Base-by-base conservation (phyloP, 2,113 vertebrate genomes). In the Paradisaea rubra region DNA sequence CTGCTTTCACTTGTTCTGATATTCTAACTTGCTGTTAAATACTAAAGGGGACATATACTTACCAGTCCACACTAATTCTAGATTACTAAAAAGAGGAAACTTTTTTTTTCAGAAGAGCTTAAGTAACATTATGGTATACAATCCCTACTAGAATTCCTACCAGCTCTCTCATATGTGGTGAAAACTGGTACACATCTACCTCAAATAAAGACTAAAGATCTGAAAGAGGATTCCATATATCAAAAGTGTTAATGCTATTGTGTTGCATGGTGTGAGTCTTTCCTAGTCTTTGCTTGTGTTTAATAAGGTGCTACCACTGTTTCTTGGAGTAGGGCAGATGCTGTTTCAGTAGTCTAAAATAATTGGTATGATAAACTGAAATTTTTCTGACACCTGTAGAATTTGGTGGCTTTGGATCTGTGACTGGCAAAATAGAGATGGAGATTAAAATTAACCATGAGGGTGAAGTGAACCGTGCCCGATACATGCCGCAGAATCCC, bases 401-500 rank as follows among this genome's bases (percentile, higher is more conserved):
- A 96, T 99, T 99, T 96, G 99, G 98, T 64, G 99, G 98, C 65
- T 99, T 99, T 97, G 99, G 99, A 84, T 99, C 99, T 30, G 99
- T 99, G 64, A 99, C 98, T 76, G 99, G 98, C 49, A 99, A 98
- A 96, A 99, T 99, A 21, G 99, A 99, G 97, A 98, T 98, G 0
- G 99, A 99, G 96, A 98, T 99, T 93, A 99, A 99, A 97, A 99
- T 99, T 74, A 99, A 99, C 96, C 99, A 99, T 2, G 99, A 99
- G 95, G 99, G 99, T 81, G 99, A 99, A 95, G 99, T 99, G 65
- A 99, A 99, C 96, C 97, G 98, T 83, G 99, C 99, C 42, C 98
- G 98, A 60, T 99, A 99, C 95, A 99, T 99, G 99, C 99, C 98
- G 0, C 99, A 99, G 97, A 99, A 99, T 76, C 98, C 98, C 91